phyloP scores from a whole-genome alignment of 2,113 vertebrate species.

The Seriola dumerili region DNA sequence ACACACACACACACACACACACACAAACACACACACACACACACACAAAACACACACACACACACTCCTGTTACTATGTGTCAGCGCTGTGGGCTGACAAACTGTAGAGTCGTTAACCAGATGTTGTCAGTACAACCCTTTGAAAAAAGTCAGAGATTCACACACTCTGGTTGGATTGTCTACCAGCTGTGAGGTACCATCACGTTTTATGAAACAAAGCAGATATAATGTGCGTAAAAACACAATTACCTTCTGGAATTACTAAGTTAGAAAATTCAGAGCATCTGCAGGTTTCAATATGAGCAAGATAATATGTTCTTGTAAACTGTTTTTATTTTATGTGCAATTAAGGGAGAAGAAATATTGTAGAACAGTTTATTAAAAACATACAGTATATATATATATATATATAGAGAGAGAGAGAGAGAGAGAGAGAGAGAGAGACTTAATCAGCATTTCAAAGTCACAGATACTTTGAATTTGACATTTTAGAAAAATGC shows the following conservation, averaged over 20 bases:
- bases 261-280: not conserved
- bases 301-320: no score
- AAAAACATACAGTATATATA: no score
- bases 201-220: no score
- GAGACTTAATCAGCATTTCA: no score
- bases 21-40: slow-evolving; percentile 24
- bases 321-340: no score
- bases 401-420: no score
- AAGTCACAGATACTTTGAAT: no score
- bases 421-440: no score
- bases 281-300: not conserved
- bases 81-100: slow-evolving; percentile 38
- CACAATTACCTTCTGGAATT: not conserved
- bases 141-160: slow-evolving; percentile 24
- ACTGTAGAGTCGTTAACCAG: slow-evolving; percentile 42
- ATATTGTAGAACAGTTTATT: no score
- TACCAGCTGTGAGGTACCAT: not conserved
- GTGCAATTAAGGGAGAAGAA: no score
- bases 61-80: slow-evolving; percentile 30
- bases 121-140: slow-evolving; percentile 14
- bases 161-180: not conserved
- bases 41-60: no score
- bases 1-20: slow-evolving; percentile 38
- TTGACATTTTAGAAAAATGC: no score
- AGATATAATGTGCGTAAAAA: not conserved